These are phyloP conservation scores for Ptychoptera albimana DNA, from an alignment of 2,888 invertebrate species.

Conservation along the genomic window DNA sequence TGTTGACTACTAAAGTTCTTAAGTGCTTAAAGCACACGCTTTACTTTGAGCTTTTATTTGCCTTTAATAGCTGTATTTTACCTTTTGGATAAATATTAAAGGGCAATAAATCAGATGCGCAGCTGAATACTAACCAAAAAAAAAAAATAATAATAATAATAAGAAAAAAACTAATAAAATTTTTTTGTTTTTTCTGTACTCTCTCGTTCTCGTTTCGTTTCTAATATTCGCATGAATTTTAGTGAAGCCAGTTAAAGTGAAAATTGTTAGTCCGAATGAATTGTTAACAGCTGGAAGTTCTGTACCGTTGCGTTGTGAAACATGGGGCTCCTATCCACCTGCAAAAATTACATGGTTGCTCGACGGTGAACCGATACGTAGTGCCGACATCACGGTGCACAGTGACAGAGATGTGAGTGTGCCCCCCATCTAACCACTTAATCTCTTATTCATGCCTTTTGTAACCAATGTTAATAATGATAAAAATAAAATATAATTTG, in stretches of 20 bases:
- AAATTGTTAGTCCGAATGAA: slow-evolving; percentile 54
- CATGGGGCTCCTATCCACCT: slow-evolving; percentile 67
- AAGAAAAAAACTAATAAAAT: not conserved
- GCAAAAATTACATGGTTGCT: slow-evolving; percentile 71
- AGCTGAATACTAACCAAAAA: too few relatives aligned
- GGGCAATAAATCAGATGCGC: too few relatives aligned
- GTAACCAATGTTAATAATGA: slow-evolving; percentile 6
- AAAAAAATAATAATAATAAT: not conserved
- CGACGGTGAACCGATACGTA: slow-evolving; percentile 48
- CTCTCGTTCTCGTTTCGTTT: slow-evolving; percentile 9
- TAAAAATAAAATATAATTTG: not conserved
- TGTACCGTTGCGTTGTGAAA: slow-evolving; percentile 59
- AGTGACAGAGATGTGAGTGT: slow-evolving; percentile 28
- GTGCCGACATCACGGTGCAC: slow-evolving; percentile 42
- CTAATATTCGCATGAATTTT: slow-evolving; percentile 15
- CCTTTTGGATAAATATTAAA: too few relatives aligned
- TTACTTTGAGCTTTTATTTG: too few relatives aligned
- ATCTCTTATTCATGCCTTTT: slow-evolving; percentile 5
- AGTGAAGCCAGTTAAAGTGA: slow-evolving; percentile 68
- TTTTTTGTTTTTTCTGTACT: slow-evolving; percentile 1
- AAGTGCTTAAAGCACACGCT: too few relatives aligned
- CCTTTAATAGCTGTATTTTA: too few relatives aligned
- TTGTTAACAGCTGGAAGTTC: slow-evolving; percentile 57
- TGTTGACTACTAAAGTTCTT: too few relatives aligned
- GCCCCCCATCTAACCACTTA: not conserved